Conservation (phyloP, 2,888 invertebrate genomes). For the Cancer borealis region DNA sequence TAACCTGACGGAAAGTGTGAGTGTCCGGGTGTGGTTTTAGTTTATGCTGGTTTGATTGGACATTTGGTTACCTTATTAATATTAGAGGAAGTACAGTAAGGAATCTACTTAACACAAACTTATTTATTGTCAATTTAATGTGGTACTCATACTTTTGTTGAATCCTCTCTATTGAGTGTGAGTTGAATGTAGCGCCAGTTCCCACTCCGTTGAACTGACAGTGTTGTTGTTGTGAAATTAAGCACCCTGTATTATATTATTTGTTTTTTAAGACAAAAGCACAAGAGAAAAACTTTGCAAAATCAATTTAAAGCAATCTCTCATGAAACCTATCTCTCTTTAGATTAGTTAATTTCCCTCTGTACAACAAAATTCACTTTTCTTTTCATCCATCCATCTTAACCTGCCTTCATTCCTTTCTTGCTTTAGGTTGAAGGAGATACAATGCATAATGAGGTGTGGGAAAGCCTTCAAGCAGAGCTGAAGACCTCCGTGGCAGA, state of each 20-base stretch:
- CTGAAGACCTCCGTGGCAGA: not conserved
- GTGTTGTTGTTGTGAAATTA: too few relatives aligned
- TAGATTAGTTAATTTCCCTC: not conserved
- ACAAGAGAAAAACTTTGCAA: not conserved
- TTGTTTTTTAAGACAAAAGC: too few relatives aligned
- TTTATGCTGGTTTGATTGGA: not conserved
- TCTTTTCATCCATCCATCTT: not conserved
- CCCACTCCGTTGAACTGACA: not conserved
- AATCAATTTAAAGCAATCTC: not conserved
- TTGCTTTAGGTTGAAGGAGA: conserved; percentile 24
- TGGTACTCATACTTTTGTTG: not conserved
- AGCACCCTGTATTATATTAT: too few relatives aligned
- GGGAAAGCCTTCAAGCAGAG: not conserved
- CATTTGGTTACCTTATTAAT: not conserved
- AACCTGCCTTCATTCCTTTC: not conserved
- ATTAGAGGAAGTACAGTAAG: not conserved
- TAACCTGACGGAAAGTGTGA: conserved; percentile 58
- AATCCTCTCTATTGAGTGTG: not conserved
- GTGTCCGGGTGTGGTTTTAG: not conserved
- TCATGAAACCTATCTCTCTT: not conserved
- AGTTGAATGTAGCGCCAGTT: not conserved
- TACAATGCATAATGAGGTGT: not conserved
- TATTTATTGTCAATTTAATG: not conserved
- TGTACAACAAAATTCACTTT: not conserved
- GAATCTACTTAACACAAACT: not conserved